Evolutionary conservation across 2,113 vertebrate genomes (phyloP).

Genomic region (Puffinus mauretanicus): DNA sequence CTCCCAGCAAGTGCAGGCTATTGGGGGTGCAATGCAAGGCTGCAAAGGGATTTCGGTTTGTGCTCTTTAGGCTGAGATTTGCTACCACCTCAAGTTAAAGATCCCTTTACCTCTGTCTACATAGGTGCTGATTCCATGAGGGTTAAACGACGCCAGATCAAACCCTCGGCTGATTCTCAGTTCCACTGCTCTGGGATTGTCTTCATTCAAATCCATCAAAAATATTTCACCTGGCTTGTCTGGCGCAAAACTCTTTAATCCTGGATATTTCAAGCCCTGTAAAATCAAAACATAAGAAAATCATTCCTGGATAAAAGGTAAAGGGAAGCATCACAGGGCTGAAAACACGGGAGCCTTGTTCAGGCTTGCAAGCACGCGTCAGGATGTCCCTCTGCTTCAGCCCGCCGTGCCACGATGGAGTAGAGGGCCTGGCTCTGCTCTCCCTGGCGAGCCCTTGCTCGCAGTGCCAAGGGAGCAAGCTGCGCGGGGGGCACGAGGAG

Average conservation of each 20-base stretch:
- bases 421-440: not conserved
- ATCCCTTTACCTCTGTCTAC: slow-evolving; percentile 76
- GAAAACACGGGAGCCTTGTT: not conserved
- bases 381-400: not conserved
- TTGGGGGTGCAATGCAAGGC: not conserved
- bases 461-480: not conserved
- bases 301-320: not conserved
- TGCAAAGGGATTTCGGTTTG: not conserved
- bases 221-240: slow-evolving; percentile 82
- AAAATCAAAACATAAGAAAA: not conserved
- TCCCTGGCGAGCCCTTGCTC: not conserved
- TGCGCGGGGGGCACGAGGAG: not conserved
- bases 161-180: slow-evolving; percentile 84
- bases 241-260: slow-evolving; percentile 60
- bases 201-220: slow-evolving; percentile 79
- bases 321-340: not conserved
- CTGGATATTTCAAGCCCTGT: slow-evolving; percentile 81
- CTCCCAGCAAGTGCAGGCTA: not conserved
- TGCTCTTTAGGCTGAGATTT: not conserved
- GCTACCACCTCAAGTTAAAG: not conserved
- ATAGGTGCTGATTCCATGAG: slow-evolving; percentile 89
- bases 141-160: slow-evolving; percentile 85
- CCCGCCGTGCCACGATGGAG: rapidly evolving
- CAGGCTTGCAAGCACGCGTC: rapidly evolving
- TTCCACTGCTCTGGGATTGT: slow-evolving; percentile 71